Evolutionary conservation across 2,888 invertebrate genomes (phyloP).

Genomic region (Acronicta aceris): DNA sequence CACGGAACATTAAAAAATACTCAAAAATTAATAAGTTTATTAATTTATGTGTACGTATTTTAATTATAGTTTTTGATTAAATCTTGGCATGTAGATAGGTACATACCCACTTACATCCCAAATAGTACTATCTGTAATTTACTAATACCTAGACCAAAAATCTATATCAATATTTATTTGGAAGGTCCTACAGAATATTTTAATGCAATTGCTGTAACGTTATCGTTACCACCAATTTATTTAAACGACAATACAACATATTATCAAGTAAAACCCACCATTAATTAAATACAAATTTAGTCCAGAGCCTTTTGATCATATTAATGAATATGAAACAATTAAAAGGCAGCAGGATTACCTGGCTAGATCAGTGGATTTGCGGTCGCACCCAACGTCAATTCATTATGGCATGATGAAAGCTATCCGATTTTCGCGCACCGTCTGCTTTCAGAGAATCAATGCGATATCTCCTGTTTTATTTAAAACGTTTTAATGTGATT

Average conservation of each 20-base stretch:
- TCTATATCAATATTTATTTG: no score
- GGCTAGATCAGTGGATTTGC: slow-evolving; percentile 57
- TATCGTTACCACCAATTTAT: no score
- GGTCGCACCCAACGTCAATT: slow-evolving; percentile 47
- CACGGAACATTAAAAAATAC: no score
- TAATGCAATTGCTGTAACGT: no score
- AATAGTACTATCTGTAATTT: no score
- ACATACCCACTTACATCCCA: no score
- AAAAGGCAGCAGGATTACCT: slow-evolving; percentile 49
- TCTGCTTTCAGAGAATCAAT: slow-evolving; percentile 31
- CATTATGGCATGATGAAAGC: slow-evolving; percentile 53
- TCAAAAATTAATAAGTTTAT: no score
- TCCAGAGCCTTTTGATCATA: slow-evolving; percentile 25
- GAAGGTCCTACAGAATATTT: no score
- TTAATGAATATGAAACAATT: slow-evolving; percentile 39
- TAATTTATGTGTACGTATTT: no score
- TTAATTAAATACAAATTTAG: slow-evolving; percentile 34
- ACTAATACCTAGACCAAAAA: no score
- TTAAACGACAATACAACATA: background rate
- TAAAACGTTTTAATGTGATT: slow-evolving; percentile 14
- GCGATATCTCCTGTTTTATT: slow-evolving; percentile 18
- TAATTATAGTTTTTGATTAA: no score
- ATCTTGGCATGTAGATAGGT: no score
- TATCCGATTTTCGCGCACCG: slow-evolving; percentile 54
- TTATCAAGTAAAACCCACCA: slow-evolving; percentile 2